Evolutionary conservation across 2,888 invertebrate genomes (phyloP).

Genomic region (Ceramica pisi): DNA sequence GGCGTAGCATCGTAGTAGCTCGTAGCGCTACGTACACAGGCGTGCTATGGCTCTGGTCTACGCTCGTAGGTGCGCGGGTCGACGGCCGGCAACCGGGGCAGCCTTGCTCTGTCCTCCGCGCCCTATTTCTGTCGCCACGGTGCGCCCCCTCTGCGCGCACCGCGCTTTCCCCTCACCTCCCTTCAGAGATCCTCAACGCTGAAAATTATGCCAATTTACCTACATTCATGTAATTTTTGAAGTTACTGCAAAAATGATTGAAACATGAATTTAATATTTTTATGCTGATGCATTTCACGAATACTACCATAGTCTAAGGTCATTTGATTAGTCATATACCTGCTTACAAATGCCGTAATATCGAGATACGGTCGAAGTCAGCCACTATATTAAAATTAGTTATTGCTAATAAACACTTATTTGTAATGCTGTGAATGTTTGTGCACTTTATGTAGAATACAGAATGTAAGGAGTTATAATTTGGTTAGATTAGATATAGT

Average conservation of each 20-base stretch:
- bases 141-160: conserved; percentile 71
- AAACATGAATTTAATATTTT: not conserved
- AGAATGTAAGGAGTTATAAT: not conserved
- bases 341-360: not conserved
- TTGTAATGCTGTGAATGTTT: not conserved
- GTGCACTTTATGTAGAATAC: not conserved
- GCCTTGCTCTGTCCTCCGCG: conserved; percentile 91
- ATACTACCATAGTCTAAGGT: not conserved
- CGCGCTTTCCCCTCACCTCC: conserved; percentile 62
- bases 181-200: conserved; percentile 78
- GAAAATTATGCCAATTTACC: conserved; percentile 79
- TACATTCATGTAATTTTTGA: conserved; percentile 60
- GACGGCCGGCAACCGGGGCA: conserved; percentile 89
- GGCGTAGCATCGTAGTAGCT: conserved; percentile 77
- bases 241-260: not conserved
- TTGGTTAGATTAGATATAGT: not conserved
- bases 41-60: conserved; percentile 68
- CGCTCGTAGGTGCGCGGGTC: conserved; percentile 83
- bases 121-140: conserved; percentile 90
- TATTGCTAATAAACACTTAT: not conserved
- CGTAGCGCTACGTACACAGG: conserved; percentile 75
- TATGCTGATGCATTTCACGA: not conserved
- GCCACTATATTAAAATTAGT: conserved; percentile 5
- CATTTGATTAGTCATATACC: conserved; percentile 14
- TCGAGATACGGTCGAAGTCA: not conserved